Evolutionary conservation across 2,888 invertebrate species (phyloP).

Genomic region (Limnephilus lunatus): DNA sequence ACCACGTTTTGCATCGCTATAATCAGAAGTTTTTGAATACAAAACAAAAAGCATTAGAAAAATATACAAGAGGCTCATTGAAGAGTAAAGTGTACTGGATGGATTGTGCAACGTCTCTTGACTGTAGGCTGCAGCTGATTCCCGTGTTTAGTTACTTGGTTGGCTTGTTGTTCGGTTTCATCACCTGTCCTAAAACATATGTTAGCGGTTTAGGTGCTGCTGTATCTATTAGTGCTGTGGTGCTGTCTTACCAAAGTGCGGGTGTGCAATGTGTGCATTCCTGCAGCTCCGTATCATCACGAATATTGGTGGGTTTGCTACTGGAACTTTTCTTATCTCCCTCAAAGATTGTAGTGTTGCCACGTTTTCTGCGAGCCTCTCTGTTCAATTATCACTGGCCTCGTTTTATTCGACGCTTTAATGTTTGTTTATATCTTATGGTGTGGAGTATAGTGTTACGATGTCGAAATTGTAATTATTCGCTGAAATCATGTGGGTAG

Average conservation of each 20-base stretch:
- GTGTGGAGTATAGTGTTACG: neutral
- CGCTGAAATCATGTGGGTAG: neutral
- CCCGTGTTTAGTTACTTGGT: neutral
- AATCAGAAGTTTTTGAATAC: no score
- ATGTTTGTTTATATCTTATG: neutral
- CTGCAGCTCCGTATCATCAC: neutral
- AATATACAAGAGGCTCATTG: neutral
- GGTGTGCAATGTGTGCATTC: neutral
- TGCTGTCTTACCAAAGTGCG: neutral
- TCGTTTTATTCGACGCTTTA: neutral
- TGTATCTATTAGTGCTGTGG: neutral
- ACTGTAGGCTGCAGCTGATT: neutral
- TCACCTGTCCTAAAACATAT: slow-evolving; percentile 11
- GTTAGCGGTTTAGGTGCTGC: neutral
- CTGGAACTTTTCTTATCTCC: neutral
- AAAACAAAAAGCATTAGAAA: no score
- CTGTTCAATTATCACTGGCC: neutral
- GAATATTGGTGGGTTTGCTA: neutral
- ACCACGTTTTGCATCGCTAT: no score
- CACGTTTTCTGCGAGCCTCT: neutral
- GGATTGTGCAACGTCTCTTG: neutral
- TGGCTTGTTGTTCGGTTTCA: neutral
- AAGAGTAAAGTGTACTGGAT: neutral
- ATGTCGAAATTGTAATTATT: neutral
- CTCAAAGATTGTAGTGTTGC: neutral